Evolutionary conservation across 2,113 vertebrate species (phyloP), one percentile per base, ranked within the genome.

Genomic region (Neoarius graeffei): DNA sequence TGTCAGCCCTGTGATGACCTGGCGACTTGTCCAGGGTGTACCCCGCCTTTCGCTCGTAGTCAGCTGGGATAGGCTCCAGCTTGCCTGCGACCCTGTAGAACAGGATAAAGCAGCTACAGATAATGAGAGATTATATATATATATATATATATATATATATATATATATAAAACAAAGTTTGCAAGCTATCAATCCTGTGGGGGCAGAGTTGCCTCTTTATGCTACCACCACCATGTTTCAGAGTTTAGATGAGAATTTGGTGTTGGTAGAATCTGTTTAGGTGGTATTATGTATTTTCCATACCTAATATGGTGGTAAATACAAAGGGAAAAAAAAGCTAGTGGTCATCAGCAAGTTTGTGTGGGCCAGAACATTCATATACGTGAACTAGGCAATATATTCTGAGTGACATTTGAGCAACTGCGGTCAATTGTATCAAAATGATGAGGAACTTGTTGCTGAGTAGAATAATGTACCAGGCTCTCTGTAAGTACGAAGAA

Each of bases 381-480:
- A 14, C 11, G 35, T 25, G 5, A 83, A 25, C 19, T 83, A 81
- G 76, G 76, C 25, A 27, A 27, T 54, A 30, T 59, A 59, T 81
- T 82, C 0, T 62, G 25, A 14, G 50, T n/a, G 76, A 79, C 76
- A 54, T 48, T 76, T 20, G 7, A 48, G 73, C 73, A 48, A 76
- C 42, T 77, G 42, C 0, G 50, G 2, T 10, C 4, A 60, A 57
- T 9, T 30, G 54, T 57, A 27, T 81, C 77, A 57, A 42, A 60
- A 60, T 27, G 56, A 20, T 60, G 60, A 42, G 4, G 27, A 60
- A 81, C 80, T 60, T 42, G 80, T 42, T 60, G 80, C 56, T 60
- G 57, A 81, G 56, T 60, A 42, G 80, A 81, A 23, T 82, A 60
- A 8, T 82, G 35, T 81, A 60, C 80, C 27, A 35, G 60, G 56